Conservation (phyloP, 2,888 invertebrate genomes). For the Anoplius nigerrimus region DNA sequence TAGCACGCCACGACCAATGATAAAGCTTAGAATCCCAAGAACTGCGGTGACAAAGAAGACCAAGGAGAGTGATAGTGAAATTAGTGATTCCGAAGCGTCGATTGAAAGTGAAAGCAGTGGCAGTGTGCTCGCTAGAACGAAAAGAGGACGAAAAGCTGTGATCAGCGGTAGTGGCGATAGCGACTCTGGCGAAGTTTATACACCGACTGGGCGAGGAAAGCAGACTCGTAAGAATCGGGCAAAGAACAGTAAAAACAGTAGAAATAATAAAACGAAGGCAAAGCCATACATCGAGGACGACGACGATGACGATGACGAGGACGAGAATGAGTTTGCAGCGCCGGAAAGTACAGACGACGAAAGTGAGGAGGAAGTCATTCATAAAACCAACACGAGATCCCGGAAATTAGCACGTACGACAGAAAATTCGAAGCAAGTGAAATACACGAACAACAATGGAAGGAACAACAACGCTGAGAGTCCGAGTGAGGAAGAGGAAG, state of each 20-base stretch:
- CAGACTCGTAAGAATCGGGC: slow-evolving; percentile 65
- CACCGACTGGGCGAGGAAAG: slow-evolving; percentile 74
- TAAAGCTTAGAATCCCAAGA: slow-evolving; percentile 59
- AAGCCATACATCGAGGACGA: slow-evolving; percentile 46
- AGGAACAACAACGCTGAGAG: slow-evolving; percentile 35
- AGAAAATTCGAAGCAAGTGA: slow-evolving; percentile 27
- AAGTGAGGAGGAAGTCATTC: slow-evolving; percentile 54
- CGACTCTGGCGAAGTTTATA: slow-evolving; percentile 79
- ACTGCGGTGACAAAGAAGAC: slow-evolving; percentile 48
- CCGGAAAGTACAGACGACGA: slow-evolving; percentile 54
- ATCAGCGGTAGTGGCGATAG: slow-evolving; percentile 68
- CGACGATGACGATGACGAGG: slow-evolving; percentile 57
- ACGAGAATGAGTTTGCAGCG: slow-evolving; percentile 48
- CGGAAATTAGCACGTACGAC: slow-evolving; percentile 44
- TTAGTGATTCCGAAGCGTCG: slow-evolving; percentile 64
- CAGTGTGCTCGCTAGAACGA: slow-evolving; percentile 59
- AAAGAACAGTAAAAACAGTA: slow-evolving; percentile 62
- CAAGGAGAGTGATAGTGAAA: slow-evolving; percentile 60
- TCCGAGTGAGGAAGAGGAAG: slow-evolving; percentile 43
- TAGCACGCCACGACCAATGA: slow-evolving; percentile 54
- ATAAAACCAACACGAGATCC: slow-evolving; percentile 55
- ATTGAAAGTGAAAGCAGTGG: slow-evolving; percentile 65
- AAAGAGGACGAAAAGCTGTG: slow-evolving; percentile 62
- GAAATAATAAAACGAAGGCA: slow-evolving; percentile 55
- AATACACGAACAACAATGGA: slow-evolving; percentile 28